A percentile compares a stretch with the other conserved stretches of the same genome.
Evolutionary conservation across 2,113 vertebrate species (phyloP).

Genomic region (Pluvialis apricaria): DNA sequence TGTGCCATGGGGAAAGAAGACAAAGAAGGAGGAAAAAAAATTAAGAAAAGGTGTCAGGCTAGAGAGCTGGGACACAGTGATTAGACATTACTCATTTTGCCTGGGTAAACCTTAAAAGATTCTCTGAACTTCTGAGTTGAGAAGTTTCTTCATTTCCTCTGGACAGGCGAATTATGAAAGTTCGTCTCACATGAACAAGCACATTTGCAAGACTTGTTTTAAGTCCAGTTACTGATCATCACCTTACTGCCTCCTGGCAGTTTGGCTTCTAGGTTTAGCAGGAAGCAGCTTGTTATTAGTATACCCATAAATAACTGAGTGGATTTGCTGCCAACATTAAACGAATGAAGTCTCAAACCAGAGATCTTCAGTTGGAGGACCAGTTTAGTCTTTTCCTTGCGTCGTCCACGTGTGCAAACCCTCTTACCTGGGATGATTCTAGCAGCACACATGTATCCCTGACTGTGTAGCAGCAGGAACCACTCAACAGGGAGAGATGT

Average conservation of each 20-base stretch:
- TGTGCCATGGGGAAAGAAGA: background rate
- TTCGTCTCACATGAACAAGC: background rate
- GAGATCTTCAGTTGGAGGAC: background rate
- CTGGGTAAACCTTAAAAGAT: background rate
- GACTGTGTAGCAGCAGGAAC: background rate
- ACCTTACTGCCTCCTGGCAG: background rate
- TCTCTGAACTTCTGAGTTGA: background rate
- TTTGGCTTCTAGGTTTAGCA: background rate
- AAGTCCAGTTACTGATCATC: background rate
- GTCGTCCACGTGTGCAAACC: accelerated
- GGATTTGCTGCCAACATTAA: background rate
- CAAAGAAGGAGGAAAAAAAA: background rate
- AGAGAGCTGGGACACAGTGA: background rate
- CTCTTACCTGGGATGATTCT: background rate
- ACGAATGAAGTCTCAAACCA: background rate
- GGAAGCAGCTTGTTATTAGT: background rate
- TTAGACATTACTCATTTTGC: background rate
- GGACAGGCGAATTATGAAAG: background rate
- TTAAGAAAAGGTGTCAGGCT: background rate
- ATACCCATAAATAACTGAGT: background rate
- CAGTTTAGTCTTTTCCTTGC: background rate
- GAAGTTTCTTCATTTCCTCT: background rate
- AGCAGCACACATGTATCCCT: background rate
- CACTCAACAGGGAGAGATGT: background rate
- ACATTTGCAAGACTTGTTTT: background rate